Base-by-base conservation (phyloP, 2,113 vertebrate species). In the Cavia porcellus region DNA sequence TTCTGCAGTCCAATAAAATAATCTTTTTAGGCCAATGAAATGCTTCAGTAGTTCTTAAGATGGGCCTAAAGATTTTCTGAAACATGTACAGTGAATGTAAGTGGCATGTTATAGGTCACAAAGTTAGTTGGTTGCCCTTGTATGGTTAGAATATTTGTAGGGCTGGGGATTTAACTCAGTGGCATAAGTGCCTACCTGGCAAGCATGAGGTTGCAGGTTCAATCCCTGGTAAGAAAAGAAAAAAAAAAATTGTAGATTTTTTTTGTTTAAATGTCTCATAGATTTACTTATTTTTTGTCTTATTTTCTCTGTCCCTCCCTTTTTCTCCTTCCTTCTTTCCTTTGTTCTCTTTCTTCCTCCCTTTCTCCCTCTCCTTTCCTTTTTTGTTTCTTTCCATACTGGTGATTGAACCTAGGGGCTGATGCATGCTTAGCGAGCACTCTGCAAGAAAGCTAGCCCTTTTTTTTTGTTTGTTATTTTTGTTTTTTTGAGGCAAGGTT, bases 1-100 rank as follows among this genome's bases (percentile, higher is more conserved):
- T 95, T 98, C 22, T 95, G 25, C 42, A 90, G 15, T 3, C 25
- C 66, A 93, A 66, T 66, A 61, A 96, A 90, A 86, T 87, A 89
- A 70, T 89, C 30, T 88, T 93, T 90, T 94, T 68, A 85, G 64
- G 2, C 47, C 28, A 84, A 3, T 83, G 28, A 95, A 42, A 64
- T 86, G 70, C 42, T 80, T 86, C 81, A 89, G 38, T n/a, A 85
- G 12, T 6, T 62, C 24, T 12, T 96, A 59, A n/a, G n/a, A 84
- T 52, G 57, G 55, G 11, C 24, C 64, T 97, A 89, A 94, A 93
- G 35, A 68, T 86, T 96, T 96, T 88, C 59, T 45, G 90, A 75
- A 80, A 64, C 22, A 25, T 59, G 22, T 38, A 7, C 17, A 80
- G 55, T 70, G 47, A 74, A 75, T 25, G 59, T 95, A 88, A 66